Conservation (phyloP, 2,888 invertebrate species). For the Eristalis arbustorum region DNA sequence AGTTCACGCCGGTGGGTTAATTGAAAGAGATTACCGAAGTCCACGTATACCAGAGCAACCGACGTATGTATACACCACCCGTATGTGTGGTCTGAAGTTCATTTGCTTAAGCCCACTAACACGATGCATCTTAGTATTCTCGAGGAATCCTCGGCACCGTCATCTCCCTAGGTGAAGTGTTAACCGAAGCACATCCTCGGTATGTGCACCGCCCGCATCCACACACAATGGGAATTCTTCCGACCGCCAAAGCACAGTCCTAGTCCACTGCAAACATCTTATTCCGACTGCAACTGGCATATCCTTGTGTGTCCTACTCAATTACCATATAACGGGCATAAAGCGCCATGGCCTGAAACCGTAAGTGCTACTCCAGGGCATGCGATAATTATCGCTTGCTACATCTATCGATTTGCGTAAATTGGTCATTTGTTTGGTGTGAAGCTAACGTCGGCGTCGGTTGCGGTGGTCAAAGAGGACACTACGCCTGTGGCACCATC, state of each 20-base stretch:
- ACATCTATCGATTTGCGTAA: constrained; percentile 53
- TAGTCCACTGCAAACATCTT: neutral
- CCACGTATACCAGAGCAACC: neutral
- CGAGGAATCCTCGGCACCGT: neutral
- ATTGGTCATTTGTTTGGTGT: constrained; percentile 53
- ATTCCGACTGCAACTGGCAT: constrained; percentile 17
- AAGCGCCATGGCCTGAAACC: constrained; percentile 20
- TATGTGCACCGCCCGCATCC: neutral
- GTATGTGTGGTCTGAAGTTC: neutral
- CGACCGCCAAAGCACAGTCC: neutral
- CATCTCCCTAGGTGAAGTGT: neutral
- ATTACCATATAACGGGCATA: constrained; percentile 26
- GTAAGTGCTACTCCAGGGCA: constrained; percentile 54
- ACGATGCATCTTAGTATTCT: neutral
- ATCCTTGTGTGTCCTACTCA: constrained; percentile 10
- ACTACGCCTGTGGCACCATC: neutral
- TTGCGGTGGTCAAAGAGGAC: constrained; percentile 28
- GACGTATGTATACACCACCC: neutral
- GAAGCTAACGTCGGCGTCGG: constrained; percentile 48
- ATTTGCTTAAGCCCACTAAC: neutral
- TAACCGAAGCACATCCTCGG: neutral
- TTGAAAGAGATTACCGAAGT: neutral
- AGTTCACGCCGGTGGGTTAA: neutral
- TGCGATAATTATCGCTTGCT: constrained; percentile 55
- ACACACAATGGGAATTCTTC: neutral